Evolutionary conservation across 37 sponge, comb jelly and placozoan genomes (phyloP).

Genomic region (Haliclona indistincta): DNA sequence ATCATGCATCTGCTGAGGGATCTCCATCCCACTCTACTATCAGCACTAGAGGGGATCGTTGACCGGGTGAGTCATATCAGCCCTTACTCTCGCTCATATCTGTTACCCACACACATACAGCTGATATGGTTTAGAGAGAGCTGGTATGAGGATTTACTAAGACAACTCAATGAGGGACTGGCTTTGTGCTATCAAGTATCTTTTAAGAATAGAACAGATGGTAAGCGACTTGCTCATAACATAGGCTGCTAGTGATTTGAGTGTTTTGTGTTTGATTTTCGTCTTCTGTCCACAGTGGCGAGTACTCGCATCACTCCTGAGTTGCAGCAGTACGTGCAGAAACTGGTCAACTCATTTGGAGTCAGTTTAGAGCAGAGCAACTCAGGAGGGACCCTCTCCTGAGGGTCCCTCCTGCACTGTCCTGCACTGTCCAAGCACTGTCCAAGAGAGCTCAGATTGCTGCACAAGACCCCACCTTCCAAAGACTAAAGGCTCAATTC

Average conservation of each 20-base stretch:
- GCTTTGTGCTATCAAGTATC: conserved; percentile 67
- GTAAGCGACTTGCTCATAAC: conserved; percentile 23
- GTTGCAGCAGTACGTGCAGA: conserved; percentile 56
- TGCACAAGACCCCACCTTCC: conserved; percentile 83
- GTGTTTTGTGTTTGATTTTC: not conserved
- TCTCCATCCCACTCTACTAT: conserved; percentile 88
- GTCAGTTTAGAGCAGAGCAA: conserved; percentile 60
- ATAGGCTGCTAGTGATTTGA: not conserved
- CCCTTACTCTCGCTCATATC: not conserved
- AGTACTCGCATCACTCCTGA: conserved; percentile 66
- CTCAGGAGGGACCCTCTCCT: conserved; percentile 33
- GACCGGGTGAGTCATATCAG: conserved; percentile 73
- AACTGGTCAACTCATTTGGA: conserved; percentile 77
- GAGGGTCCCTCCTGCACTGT: conserved; percentile 44
- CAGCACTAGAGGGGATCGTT: conserved; percentile 91
- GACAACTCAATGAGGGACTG: conserved; percentile 79
- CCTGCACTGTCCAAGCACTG: conserved; percentile 77
- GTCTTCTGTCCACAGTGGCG: conserved; percentile 37
- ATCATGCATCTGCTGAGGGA: conserved; percentile 92
- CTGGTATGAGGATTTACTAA: conserved; percentile 91
- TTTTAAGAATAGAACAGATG: conserved; percentile 78
- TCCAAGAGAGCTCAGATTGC: conserved; percentile 71
- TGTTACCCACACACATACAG: conserved; percentile 23
- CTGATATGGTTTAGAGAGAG: conserved; percentile 85
- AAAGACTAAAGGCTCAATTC: conserved; percentile 81